Conservation (phyloP, 2,888 invertebrate genomes). For the Choristoneura rosaceana region DNA sequence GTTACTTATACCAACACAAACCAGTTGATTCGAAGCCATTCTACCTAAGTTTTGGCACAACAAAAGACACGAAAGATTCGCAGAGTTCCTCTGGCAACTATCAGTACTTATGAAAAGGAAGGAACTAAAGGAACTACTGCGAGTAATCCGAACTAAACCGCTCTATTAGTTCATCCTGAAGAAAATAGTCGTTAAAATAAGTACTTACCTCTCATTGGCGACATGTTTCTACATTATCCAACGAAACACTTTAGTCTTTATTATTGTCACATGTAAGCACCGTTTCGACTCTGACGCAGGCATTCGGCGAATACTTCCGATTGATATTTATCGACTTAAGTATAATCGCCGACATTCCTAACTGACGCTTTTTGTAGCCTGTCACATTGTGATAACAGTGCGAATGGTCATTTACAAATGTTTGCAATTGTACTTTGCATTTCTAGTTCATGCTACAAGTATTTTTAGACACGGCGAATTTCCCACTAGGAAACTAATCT, state of each 20-base stretch:
- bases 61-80: too few species aligned
- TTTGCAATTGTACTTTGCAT: background rate
- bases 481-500: background rate
- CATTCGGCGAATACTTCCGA: constrained; percentile 12
- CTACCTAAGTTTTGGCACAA: too few species aligned
- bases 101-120: too few species aligned
- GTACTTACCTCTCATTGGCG: constrained; percentile 28
- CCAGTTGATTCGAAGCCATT: too few species aligned
- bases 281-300: background rate
- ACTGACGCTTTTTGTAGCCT: background rate
- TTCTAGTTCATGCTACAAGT: background rate
- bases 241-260: background rate
- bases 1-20: too few species aligned
- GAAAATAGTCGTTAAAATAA: background rate
- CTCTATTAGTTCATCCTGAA: background rate
- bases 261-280: background rate
- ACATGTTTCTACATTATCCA: constrained; percentile 29
- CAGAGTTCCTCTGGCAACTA: too few species aligned
- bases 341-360: background rate
- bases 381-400: background rate
- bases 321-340: constrained; percentile 31
- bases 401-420: background rate
- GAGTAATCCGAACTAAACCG: background rate
- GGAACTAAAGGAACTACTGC: too few species aligned
- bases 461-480: background rate